Evolutionary conservation across 2,797 vertebrate species (phyloP).

Genomic region (Coluber constrictor): DNA sequence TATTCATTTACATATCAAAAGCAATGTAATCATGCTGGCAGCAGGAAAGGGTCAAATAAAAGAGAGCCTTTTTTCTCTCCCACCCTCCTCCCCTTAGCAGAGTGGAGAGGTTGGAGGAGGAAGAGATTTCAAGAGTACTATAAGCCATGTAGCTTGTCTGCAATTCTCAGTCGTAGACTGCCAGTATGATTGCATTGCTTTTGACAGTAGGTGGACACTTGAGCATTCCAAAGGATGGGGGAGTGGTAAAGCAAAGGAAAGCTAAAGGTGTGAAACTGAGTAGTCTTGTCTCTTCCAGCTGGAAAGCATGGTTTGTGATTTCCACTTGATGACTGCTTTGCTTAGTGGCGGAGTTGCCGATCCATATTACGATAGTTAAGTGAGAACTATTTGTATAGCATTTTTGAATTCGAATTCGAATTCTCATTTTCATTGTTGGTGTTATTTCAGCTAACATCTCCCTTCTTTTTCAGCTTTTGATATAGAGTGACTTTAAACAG

Average conservation of each 20-base stretch:
- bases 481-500: constrained; percentile 13
- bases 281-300: not conserved
- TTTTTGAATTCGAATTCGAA: not conserved
- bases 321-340: not conserved
- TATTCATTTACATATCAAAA: not conserved
- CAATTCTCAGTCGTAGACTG: not conserved
- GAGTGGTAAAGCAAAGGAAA: not conserved
- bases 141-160: not conserved
- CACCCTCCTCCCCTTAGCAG: not conserved
- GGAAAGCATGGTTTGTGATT: not conserved
- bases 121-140: not conserved
- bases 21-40: not conserved
- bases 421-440: not conserved
- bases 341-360: not conserved
- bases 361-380: not conserved
- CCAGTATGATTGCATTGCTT: not conserved
- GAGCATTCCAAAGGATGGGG: not conserved
- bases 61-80: not conserved
- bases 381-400: not conserved
- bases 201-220: not conserved
- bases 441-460: not conserved
- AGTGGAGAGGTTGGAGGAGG: not conserved
- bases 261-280: not conserved
- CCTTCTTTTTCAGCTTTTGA: constrained; percentile 45
- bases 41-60: not conserved